phyloP scores from a whole-genome alignment of 2,888 invertebrate species.

The Melanostoma mellinum region DNA sequence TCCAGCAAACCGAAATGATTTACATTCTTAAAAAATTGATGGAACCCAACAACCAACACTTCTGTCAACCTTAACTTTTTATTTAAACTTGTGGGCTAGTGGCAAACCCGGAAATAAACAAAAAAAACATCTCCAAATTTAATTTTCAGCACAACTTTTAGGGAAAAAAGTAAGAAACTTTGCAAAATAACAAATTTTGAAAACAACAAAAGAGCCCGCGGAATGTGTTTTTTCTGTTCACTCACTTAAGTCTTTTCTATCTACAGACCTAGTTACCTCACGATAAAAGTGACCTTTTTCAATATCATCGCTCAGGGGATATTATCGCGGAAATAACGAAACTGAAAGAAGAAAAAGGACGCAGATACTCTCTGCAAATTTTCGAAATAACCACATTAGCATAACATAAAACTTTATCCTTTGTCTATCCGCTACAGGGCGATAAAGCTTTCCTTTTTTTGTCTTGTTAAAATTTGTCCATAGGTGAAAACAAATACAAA shows the following conservation, averaged over 20 bases:
- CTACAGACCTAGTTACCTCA: slow-evolving; percentile 6
- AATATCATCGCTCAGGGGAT: slow-evolving; percentile 39
- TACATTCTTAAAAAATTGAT: too few species aligned
- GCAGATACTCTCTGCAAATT: slow-evolving; percentile 41
- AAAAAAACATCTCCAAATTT: too few species aligned
- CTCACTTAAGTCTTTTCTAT: background rate
- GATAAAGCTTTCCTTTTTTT: slow-evolving; percentile 12
- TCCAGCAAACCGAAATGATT: too few species aligned
- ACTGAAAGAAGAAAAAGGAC: slow-evolving; percentile 2
- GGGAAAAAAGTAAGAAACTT: background rate
- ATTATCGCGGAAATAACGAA: background rate
- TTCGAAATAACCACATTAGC: slow-evolving; percentile 67
- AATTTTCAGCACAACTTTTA: too few species aligned
- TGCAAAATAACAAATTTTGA: slow-evolving; percentile 3
- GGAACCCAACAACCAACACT: too few species aligned
- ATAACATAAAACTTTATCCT: slow-evolving; percentile 67
- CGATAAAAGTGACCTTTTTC: slow-evolving; percentile 67
- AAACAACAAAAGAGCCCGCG: slow-evolving; percentile 6
- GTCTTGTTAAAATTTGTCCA: slow-evolving; percentile 24
- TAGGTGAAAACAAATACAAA: slow-evolving; percentile 35
- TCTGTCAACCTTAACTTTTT: too few species aligned
- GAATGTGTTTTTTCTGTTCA: background rate
- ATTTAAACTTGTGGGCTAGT: too few species aligned
- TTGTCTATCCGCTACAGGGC: slow-evolving; percentile 38
- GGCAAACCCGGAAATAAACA: too few species aligned